A percentile compares a stretch with the other conserved stretches of the same genome.
These are phyloP conservation scores for Ectemnius lituratus DNA, from an alignment of 2,888 invertebrate species.

Conservation along the genomic window DNA sequence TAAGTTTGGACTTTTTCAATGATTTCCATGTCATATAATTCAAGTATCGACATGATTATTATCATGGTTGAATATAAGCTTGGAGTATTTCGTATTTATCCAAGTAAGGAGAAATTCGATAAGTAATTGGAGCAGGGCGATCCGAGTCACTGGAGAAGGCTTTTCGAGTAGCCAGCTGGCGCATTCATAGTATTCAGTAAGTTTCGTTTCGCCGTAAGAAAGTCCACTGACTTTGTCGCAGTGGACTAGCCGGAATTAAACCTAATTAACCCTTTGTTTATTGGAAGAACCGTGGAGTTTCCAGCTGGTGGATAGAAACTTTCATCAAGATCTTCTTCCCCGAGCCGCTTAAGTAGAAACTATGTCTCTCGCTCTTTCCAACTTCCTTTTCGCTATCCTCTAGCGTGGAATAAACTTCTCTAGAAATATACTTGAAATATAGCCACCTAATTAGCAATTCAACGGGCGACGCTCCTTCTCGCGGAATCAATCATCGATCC, in stretches of 20 bases:
- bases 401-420: too few relatives aligned
- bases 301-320: slow-evolving; percentile 10
- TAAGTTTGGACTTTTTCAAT: too few relatives aligned
- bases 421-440: background rate
- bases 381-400: background rate
- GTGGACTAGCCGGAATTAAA: slow-evolving; percentile 35
- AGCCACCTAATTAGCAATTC: slow-evolving; percentile 35
- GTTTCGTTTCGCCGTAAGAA: slow-evolving; percentile 13
- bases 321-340: slow-evolving; percentile 19
- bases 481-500: slow-evolving; percentile 39
- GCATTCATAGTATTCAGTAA: background rate
- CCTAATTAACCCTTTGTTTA: slow-evolving; percentile 41
- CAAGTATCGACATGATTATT: too few relatives aligned
- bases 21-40: too few relatives aligned
- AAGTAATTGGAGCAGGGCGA: too few relatives aligned
- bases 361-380: background rate
- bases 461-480: slow-evolving; percentile 13
- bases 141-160: too few relatives aligned
- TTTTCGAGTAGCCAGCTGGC: background rate
- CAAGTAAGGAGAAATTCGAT: too few relatives aligned
- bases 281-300: background rate
- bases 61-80: too few relatives aligned
- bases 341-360: slow-evolving; percentile 3
- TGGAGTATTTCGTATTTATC: too few relatives aligned
- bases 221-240: slow-evolving; percentile 10